phyloP scores from a whole-genome alignment of 2,113 vertebrate genomes.

The Oostethus manadensis region DNA sequence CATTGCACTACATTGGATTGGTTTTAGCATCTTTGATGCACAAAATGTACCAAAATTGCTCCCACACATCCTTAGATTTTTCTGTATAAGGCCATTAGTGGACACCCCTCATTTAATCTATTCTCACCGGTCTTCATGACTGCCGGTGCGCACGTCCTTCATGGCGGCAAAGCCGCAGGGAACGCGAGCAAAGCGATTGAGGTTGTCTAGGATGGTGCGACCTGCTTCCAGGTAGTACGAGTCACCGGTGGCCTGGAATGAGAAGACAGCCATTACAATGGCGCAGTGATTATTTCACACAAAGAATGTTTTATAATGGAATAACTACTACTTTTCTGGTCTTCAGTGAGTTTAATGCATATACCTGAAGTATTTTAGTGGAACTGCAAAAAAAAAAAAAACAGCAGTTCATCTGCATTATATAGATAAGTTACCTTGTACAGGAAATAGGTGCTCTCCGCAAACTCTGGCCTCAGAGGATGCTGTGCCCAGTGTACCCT shows the following conservation, averaged over 20 bases:
- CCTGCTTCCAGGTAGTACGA: slow-evolving; percentile 97
- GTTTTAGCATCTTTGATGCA: too few relatives aligned
- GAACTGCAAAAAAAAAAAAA: neutral
- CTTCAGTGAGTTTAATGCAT: too few relatives aligned
- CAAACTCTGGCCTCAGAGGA: slow-evolving; percentile 95
- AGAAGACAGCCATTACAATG: neutral
- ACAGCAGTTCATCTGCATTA: neutral
- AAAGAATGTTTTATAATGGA: neutral
- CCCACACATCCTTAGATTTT: too few relatives aligned
- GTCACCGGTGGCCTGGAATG: slow-evolving; percentile 87
- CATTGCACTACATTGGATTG: too few relatives aligned
- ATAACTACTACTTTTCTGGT: neutral
- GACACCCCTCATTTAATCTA: neutral
- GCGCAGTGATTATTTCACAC: neutral
- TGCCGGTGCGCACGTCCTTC: slow-evolving; percentile 97
- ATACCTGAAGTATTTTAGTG: too few relatives aligned
- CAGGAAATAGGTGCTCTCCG: slow-evolving; percentile 97
- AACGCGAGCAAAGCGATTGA: slow-evolving; percentile 94
- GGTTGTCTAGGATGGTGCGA: slow-evolving; percentile 93
- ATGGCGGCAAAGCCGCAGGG: slow-evolving; percentile 97
- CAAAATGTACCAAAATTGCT: too few relatives aligned
- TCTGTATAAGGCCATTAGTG: neutral
- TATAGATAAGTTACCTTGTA: slow-evolving; percentile 82
- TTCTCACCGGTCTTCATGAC: slow-evolving; percentile 93
- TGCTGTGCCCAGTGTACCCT: slow-evolving; percentile 98